Evolutionary conservation across 2,113 vertebrate species (phyloP).

Genomic region (Rhizomys pruinosus): DNA sequence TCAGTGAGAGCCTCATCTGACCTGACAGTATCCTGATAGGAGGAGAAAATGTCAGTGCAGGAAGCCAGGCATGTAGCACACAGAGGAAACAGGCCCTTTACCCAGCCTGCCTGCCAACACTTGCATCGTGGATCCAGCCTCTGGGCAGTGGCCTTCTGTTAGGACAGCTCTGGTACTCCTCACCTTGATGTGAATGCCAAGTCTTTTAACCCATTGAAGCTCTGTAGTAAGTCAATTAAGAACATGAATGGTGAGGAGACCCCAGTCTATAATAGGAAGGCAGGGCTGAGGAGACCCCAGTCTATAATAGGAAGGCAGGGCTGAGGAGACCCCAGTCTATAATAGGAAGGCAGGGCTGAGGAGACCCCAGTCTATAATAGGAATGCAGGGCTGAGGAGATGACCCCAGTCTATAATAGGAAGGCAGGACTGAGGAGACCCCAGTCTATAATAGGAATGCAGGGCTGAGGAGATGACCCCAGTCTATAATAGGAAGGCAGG

Average conservation of each 20-base stretch:
- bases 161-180: background rate
- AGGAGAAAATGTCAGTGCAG: background rate
- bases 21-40: background rate
- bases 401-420: no score
- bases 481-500: no score
- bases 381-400: no score
- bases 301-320: no score
- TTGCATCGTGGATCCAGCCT: background rate
- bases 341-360: no score
- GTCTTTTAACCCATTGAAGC: background rate
- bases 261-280: no score
- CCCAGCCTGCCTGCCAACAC: background rate
- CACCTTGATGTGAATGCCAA: background rate
- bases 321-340: no score
- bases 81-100: background rate
- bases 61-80: background rate
- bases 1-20: background rate
- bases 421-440: no score
- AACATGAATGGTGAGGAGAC: background rate
- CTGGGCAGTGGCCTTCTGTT: background rate
- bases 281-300: no score
- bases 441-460: no score
- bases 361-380: no score
- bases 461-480: no score
- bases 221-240: background rate